These are phyloP conservation scores for Spisula subtruncata DNA, from an alignment of 2,888 invertebrate genomes.

Conservation along the genomic window DNA sequence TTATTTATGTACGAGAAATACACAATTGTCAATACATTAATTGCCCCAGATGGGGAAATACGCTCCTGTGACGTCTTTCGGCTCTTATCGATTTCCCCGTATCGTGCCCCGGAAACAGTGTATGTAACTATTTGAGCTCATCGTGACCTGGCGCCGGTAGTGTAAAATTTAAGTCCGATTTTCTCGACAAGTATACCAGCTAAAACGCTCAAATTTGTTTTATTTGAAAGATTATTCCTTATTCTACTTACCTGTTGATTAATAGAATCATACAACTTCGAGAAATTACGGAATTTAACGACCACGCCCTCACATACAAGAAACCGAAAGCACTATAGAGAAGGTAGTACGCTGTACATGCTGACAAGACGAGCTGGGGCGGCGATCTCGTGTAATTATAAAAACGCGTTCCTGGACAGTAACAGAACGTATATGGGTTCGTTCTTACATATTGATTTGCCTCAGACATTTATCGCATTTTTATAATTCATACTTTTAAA, in stretches of 20 bases:
- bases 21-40: not conserved
- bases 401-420: not conserved
- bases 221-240: slow-evolving; percentile 28
- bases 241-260: not conserved
- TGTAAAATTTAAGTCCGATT: slow-evolving; percentile 6
- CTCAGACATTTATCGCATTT: too few relatives aligned
- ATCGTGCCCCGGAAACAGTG: slow-evolving; percentile 56
- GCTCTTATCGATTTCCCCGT: slow-evolving; percentile 50
- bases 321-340: slow-evolving; percentile 32
- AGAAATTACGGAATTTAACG: slow-evolving; percentile 49
- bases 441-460: too few relatives aligned
- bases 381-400: not conserved
- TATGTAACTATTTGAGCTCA: slow-evolving; percentile 45
- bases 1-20: too few relatives aligned
- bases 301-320: slow-evolving; percentile 52
- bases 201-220: slow-evolving; percentile 36
- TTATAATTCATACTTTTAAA: too few relatives aligned
- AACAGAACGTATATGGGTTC: too few relatives aligned
- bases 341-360: slow-evolving; percentile 20
- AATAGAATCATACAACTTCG: not conserved
- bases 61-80: not conserved
- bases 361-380: not conserved
- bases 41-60: not conserved
- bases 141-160: slow-evolving; percentile 56
- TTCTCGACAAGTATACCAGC: slow-evolving; percentile 39